Evolutionary conservation across 2,797 vertebrate species (phyloP).

Genomic region (Sebastes paucispinis): DNA sequence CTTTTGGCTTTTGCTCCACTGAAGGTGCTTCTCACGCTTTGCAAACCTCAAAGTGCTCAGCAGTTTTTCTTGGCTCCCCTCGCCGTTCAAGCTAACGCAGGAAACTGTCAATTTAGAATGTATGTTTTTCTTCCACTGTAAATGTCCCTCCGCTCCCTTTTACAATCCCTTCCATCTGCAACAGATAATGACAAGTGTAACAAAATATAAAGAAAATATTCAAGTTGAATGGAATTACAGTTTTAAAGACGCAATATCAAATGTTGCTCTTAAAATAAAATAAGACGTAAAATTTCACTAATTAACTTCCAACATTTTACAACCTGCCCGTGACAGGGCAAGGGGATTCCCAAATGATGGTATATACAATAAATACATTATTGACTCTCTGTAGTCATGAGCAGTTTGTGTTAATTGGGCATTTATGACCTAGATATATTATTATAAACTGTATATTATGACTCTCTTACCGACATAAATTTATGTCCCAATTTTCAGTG

Average conservation of each 20-base stretch:
- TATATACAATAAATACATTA: too few relatives aligned
- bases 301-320: background rate
- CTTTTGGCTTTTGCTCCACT: background rate
- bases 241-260: background rate
- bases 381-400: too few relatives aligned
- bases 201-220: background rate
- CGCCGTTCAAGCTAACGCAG: background rate
- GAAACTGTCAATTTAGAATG: conserved; percentile 3
- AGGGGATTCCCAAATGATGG: too few relatives aligned
- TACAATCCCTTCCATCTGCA: background rate
- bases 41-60: background rate
- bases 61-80: conserved; percentile 4
- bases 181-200: background rate
- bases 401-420: background rate
- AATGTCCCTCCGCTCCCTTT: background rate
- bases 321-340: background rate
- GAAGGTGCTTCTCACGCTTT: background rate
- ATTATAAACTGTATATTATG: background rate
- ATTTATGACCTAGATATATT: background rate
- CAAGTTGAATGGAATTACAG: background rate
- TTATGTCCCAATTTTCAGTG: background rate
- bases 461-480: background rate
- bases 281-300: background rate
- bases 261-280: background rate
- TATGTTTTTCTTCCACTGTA: background rate